phyloP scores from a whole-genome alignment of 1,140 invertebrate genomes.

The Pachypeltis micranthus region DNA sequence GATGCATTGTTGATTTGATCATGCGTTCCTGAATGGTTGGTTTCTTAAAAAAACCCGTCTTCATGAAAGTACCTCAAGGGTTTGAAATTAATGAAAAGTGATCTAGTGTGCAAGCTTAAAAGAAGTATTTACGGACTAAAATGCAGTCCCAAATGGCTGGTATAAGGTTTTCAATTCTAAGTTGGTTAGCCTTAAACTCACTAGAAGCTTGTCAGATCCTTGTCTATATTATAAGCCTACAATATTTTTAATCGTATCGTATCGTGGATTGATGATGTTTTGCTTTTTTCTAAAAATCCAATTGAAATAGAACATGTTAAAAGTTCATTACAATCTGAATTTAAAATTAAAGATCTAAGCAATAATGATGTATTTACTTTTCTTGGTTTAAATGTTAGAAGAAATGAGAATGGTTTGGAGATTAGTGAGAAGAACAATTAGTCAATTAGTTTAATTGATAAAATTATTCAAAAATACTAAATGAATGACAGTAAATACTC shows the following conservation, averaged over 20 bases:
- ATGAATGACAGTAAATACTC: neutral
- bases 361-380: neutral
- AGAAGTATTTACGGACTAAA: neutral
- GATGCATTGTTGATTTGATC: no score
- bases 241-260: neutral
- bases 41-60: no score
- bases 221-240: neutral
- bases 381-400: neutral
- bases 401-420: neutral
- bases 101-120: neutral
- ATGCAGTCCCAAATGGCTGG: neutral
- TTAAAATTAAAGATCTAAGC: neutral
- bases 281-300: neutral
- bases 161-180: neutral
- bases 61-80: conserved; percentile 32
- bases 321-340: neutral
- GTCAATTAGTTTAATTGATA: neutral
- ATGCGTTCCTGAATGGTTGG: no score
- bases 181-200: neutral
- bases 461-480: neutral
- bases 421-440: neutral
- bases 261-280: neutral
- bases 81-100: conserved; percentile 25
- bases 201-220: neutral
- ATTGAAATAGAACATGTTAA: neutral